Evolutionary conservation across 2,113 vertebrate species (phyloP), one percentile per base, ranked within the genome.

Genomic region (Artemisiospiza belli): DNA sequence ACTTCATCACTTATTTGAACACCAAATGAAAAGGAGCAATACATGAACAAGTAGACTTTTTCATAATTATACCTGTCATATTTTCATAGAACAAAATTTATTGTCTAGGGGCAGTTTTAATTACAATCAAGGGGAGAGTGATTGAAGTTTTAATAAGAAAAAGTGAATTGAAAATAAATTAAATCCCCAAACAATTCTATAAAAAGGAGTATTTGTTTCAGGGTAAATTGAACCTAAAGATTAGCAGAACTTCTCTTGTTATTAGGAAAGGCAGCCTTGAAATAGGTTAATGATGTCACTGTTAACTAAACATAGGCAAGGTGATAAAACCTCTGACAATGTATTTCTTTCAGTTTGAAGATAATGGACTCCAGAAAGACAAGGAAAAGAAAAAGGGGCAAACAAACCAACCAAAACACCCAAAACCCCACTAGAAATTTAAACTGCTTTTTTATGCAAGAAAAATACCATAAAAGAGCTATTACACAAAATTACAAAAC

Each of bases 141-240:
- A 97, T 82, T 95, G 92, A 98, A 83, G 75, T 93, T 97, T 97
- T 97, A 97, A 97, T 94, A 95, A 92, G 86, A 95, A 96, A 89
- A 15, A 62, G 41, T 90, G 49, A 81, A 95, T 51, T 97, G 87
- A 97, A 96, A 97, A 90, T 82, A 95, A 49, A 96, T 95, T 92
- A 89, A 96, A 96, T 95, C 94, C 33, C 94, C 79, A 86, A 97
- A 96, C 49, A 92, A 82, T 92, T 90, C 77, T 89, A 51, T 79
- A 46, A 35, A 76, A 92, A 76, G 15, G 85, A 93, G 37, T 90
- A 55, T 69, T 89, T 94, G 82, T 92, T 85, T 94, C 63, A 69
- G 83, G 67, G 73, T 95, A 44, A 35, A 35, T 25, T 64, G 59
- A 92, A 70, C 41, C n/a, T 63, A 72, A 86, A 74, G 62, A 82